phyloP scores from a whole-genome alignment of 2,797 vertebrate species.

The Brachyalestes nurse region DNA sequence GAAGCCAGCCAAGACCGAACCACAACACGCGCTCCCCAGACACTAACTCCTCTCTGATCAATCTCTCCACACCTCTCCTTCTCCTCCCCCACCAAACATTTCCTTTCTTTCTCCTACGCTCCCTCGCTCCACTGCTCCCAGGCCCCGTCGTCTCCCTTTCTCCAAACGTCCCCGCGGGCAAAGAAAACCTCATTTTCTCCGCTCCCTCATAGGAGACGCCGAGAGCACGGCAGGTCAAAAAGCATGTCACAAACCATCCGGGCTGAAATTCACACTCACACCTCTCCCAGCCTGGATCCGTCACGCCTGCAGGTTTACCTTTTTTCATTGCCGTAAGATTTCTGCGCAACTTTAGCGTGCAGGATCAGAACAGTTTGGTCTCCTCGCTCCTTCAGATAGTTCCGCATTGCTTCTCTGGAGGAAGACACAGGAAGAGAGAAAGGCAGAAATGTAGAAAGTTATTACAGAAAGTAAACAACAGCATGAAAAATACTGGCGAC shows the following conservation, averaged over 20 bases:
- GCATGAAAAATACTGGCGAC: background rate
- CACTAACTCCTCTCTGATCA: conserved; percentile 46
- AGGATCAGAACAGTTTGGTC: conserved; percentile 99
- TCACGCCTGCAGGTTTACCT: conserved; percentile 74
- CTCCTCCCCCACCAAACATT: conserved; percentile 37
- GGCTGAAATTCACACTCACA: background rate
- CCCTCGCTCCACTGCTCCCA: conserved; percentile 21
- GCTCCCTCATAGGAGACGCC: background rate
- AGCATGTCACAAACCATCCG: conserved; percentile 2
- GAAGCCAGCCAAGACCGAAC: conserved; percentile 50
- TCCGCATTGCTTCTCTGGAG: conserved; percentile 96
- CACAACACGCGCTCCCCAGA: conserved; percentile 61
- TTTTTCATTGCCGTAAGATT: conserved; percentile 98
- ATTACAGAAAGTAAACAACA: conserved; percentile 29
- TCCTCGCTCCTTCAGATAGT: conserved; percentile 97
- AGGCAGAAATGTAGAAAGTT: conserved; percentile 18
- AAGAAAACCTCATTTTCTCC: conserved; percentile 39
- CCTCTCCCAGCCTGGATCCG: background rate
- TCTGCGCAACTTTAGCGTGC: conserved; percentile 98
- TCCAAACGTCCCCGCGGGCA: background rate
- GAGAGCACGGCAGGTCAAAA: conserved; percentile 2
- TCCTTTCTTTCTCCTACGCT: conserved; percentile 41
- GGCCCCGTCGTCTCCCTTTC: background rate
- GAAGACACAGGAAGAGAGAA: conserved; percentile 9
- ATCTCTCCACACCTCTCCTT: conserved; percentile 49